Percentiles rank a stretch among this genome's conserved stretches.
These are phyloP conservation scores for Notarius lentiginosus DNA, from an alignment of 2,113 vertebrate genomes.

Conservation along the genomic window DNA sequence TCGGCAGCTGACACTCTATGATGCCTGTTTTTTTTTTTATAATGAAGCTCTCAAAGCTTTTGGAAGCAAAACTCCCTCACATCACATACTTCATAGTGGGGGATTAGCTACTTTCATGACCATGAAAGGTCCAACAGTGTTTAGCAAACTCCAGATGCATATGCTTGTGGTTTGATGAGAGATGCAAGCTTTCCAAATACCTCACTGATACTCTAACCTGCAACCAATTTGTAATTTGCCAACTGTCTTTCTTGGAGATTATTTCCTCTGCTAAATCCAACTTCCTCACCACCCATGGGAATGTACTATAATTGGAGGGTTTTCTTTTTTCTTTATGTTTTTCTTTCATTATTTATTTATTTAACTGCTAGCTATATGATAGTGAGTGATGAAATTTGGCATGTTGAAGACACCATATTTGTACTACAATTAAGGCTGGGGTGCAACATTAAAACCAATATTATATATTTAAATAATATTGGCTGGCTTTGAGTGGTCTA, in stretches of 20 bases:
- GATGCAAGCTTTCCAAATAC: not conserved
- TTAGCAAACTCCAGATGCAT: slow-evolving; percentile 2
- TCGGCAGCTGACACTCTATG: not conserved
- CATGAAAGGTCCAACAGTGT: not conserved
- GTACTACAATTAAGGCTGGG: not conserved
- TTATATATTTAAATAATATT: too few relatives aligned
- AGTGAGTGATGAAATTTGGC: not conserved
- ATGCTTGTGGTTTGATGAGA: slow-evolving; percentile 6
- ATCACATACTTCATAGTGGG: not conserved
- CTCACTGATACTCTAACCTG: slow-evolving; percentile 14
- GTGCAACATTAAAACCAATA: not conserved
- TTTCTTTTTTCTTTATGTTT: not conserved
- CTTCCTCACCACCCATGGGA: not conserved
- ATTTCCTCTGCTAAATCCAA: not conserved
- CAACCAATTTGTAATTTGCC: slow-evolving; percentile 22
- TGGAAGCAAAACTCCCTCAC: not conserved
- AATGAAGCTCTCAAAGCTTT: not conserved
- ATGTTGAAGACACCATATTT: too few relatives aligned
- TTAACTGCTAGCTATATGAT: not conserved
- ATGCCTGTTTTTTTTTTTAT: not conserved
- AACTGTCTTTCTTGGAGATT: not conserved
- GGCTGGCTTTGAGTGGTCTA: too few relatives aligned
- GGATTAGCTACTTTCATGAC: slow-evolving; percentile 1
- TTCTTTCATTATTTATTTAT: too few relatives aligned
- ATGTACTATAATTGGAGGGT: not conserved